These are phyloP conservation scores for Tupaia chinensis DNA, from an alignment of 2,113 vertebrate genomes.

Conservation along the genomic window DNA sequence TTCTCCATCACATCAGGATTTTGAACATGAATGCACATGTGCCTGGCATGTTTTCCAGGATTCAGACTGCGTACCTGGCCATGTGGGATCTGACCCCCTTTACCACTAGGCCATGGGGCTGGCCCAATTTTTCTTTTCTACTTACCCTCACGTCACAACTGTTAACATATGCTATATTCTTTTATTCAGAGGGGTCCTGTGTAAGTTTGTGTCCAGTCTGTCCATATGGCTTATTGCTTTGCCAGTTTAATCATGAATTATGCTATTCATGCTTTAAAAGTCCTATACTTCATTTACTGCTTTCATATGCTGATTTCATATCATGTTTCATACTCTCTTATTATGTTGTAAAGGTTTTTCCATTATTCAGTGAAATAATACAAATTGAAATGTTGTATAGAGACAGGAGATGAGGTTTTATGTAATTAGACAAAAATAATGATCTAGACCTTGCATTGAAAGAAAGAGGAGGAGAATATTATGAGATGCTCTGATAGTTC, in stretches of 20 bases:
- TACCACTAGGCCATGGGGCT: no score
- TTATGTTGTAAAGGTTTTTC: slow-evolving; percentile 60
- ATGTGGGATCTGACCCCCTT: no score
- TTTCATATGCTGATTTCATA: slow-evolving; percentile 66
- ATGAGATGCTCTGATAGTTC: not conserved
- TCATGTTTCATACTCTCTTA: slow-evolving; percentile 39
- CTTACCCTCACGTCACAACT: not conserved
- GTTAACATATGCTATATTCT: slow-evolving; percentile 21
- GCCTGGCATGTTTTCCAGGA: no score
- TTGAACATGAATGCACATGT: no score
- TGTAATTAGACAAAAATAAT: slow-evolving; percentile 65
- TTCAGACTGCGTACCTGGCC: no score
- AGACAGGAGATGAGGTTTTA: slow-evolving; percentile 51
- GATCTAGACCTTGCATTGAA: not conserved
- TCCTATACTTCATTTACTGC: slow-evolving; percentile 44
- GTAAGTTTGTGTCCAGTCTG: not conserved
- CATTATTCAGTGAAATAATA: slow-evolving; percentile 65
- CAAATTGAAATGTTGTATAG: slow-evolving; percentile 47
- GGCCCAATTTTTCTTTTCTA: not conserved
- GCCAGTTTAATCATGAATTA: slow-evolving; percentile 31
- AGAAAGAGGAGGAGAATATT: not conserved
- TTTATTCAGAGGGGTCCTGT: not conserved
- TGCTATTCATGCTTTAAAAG: slow-evolving; percentile 54
- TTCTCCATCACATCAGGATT: no score
- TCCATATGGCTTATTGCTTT: slow-evolving; percentile 50